These are phyloP conservation scores for Gisinianus flammeolus DNA, from an alignment of 2,888 invertebrate genomes.

Conservation along the genomic window DNA sequence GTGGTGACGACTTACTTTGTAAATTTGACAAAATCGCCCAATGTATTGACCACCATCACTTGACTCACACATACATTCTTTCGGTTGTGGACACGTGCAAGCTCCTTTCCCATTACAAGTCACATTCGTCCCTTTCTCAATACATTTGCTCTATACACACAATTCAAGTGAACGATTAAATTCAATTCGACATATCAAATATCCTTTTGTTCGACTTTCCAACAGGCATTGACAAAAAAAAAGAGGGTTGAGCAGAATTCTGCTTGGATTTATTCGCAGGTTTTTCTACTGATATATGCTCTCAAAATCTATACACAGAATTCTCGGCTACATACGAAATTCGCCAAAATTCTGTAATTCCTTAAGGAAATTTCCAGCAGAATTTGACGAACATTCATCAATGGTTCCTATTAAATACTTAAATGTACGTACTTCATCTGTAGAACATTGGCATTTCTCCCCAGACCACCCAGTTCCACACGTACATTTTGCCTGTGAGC, in stretches of 20 bases:
- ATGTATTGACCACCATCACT: too few relatives aligned
- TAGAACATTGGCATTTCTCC: neutral
- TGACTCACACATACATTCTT: neutral
- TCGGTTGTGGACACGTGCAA: neutral
- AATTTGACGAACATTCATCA: too few relatives aligned
- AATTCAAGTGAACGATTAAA: neutral
- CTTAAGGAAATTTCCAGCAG: too few relatives aligned
- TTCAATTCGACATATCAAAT: neutral
- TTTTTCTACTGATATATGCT: too few relatives aligned
- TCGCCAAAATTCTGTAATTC: too few relatives aligned
- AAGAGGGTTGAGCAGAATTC: too few relatives aligned
- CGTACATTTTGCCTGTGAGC: neutral
- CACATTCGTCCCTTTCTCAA: neutral
- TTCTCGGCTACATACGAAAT: too few relatives aligned
- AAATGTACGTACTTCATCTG: neutral
- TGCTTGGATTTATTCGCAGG: too few relatives aligned
- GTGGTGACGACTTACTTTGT: neutral
- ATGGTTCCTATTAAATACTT: too few relatives aligned
- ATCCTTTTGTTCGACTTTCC: neutral
- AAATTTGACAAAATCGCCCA: conserved; percentile 1
- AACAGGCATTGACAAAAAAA: too few relatives aligned
- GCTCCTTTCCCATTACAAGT: neutral
- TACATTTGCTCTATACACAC: conserved; percentile 7
- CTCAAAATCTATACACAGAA: too few relatives aligned
- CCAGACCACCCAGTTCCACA: neutral